Base-by-base conservation (phyloP, 2,797 vertebrate genomes). In the Rhinogobio ventralis region DNA sequence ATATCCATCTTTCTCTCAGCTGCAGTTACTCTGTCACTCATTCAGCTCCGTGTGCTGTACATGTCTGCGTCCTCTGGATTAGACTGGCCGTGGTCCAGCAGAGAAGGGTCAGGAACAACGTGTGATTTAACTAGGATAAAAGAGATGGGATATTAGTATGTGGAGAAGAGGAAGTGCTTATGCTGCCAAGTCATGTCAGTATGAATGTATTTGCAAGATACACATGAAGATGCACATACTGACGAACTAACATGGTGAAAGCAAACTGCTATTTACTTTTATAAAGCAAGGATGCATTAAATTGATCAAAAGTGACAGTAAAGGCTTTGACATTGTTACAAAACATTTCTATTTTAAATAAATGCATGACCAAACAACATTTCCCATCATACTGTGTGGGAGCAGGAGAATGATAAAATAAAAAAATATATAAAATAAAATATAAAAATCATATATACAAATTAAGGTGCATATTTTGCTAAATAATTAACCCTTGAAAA, bases 51-150 rank as follows among this genome's bases (percentile, higher is more conserved):
- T 51, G 95, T 96, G 90, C 95, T 96, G 91, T 96, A 96, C 93
- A 97, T 90, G 89, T 97, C 96, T 86, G 87, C 86, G 33, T 97
- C 96, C 89, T 96, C 95, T 49, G 96, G 95, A 89, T 89, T 91
- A 82, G 95, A 94, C 86, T 96, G 96, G 19, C 96, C 96, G 0
- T 95, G 93, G 89, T 96, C 96, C 88, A 89, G 72, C 75, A 96
- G 91, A 39, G 90, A 91, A 42, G 95, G 90, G 88, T 96, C 93
- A 86, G 93, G 90, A 68, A 90, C 88, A 88, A 95, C 95, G 67
- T 88, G 92, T 39, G 88, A 46, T 4, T 86, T 90, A 60, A 90
- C 94, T 87, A 14, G 28, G 64, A 77, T 2, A 25, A 7, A 86
- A 28, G 0, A 49, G 17, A 62, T 6, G 4, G 28, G 23, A 23